Evolutionary conservation across 2,888 invertebrate species (phyloP), one percentile per base, ranked within the genome.

Genomic region (Eucera pruinosa): DNA sequence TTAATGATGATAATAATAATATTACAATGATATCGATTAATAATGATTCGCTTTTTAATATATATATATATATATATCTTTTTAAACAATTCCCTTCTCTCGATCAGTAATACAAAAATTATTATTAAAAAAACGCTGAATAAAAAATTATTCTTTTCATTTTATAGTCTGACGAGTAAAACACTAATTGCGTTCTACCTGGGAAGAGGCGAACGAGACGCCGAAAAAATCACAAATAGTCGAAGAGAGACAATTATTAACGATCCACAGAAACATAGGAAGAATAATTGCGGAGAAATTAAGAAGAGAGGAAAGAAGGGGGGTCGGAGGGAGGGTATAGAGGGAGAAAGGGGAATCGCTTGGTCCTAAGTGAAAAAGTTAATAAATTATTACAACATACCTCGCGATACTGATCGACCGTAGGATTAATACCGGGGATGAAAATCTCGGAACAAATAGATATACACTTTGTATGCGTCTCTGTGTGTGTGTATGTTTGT

Each of bases 391-490:
- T 67, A 80, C 50, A 71, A 78, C 54, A 41, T 71, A 71, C 20
- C 39, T 47, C 58, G 69, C 77, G 72, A 80, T 77, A 60, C 66
- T 41, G 54, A 81, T 79, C 81, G 65, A 68, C 60, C 69, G 60
- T 66, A 65, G 61, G 72, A 80, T 80, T 78, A 87, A 86, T 82
- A 82, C 68, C 68, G 67, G 52, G 65, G 66, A 75, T 65, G 70
- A 65, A 69, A 82, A 69, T 72, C 70, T 74, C 69, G 62, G 80
- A 86, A 82, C 85, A 85, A 70, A 83, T 73, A 77, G 84, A 73
- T 80, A 80, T 67, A 76, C 50, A 64, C 45, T 25, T 60, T 57
- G n/a, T 64, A 13, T 55, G 36, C 20, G 25, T 60, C 33, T 65
- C 11, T 23, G 43, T 47, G n/a, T 33, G 45, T 30, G 15, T 30